These are phyloP conservation scores for Spinus olivaceus DNA, from an alignment of 2,797 vertebrate species.

Conservation along the genomic window DNA sequence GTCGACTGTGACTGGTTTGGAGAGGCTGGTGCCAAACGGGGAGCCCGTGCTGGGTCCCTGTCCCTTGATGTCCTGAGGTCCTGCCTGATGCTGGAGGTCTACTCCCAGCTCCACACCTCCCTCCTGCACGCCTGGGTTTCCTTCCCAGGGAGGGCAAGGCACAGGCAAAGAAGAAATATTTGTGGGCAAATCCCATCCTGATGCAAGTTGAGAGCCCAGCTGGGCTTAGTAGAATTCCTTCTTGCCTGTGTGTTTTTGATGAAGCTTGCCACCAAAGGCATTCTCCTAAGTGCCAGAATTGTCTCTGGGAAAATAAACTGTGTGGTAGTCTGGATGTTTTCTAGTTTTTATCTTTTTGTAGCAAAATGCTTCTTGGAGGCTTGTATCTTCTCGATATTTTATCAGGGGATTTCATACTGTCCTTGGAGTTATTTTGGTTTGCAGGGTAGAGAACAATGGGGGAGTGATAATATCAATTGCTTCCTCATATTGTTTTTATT, in stretches of 20 bases:
- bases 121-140: neutral
- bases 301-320: neutral
- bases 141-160: neutral
- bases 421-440: slow-evolving; percentile 54
- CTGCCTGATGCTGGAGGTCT: neutral
- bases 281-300: neutral
- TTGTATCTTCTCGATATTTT: neutral
- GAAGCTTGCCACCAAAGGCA: neutral
- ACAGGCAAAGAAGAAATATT: neutral
- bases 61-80: rapidly evolving
- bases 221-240: neutral
- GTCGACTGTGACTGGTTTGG: neutral
- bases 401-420: slow-evolving; percentile 8
- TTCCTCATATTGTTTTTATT: slow-evolving; percentile 54
- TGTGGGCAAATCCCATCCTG: neutral
- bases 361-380: neutral
- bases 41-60: rapidly evolving
- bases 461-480: slow-evolving; percentile 53
- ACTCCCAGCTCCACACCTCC: neutral
- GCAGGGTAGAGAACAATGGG: slow-evolving; percentile 29
- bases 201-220: neutral
- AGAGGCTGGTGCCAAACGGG: neutral
- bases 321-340: neutral
- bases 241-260: neutral
- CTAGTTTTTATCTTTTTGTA: neutral